Evolutionary conservation across 2,113 vertebrate species (phyloP), one percentile per base, ranked within the genome.

Genomic region (Phalacrocorax brasilianus): DNA sequence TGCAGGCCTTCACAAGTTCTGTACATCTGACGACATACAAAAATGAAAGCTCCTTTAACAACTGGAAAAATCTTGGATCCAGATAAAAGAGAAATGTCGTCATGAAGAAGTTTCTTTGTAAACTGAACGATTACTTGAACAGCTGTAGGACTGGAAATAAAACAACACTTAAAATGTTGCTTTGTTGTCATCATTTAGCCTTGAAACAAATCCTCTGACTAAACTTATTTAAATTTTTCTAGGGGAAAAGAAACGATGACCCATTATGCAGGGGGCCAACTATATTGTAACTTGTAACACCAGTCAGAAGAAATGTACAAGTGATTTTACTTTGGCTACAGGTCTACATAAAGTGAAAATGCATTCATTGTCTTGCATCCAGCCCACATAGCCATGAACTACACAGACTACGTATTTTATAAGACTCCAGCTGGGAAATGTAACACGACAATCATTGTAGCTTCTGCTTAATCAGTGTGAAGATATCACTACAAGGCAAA

Each of bases 1-100:
- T 99, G 98, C 28, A 99, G 96, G 40, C 99, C 99, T 97, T 99
- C 99, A 52, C 99, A 99, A 47, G 99, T 99, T 97, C 98, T 98
- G 96, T 99, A 99, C 59, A 99, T 99, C 95, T 99, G 99, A 73
- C 98, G 97, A 89, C 99, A 99, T 8, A 99, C 98, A 67, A 99
- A 99, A 97, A 99, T 97, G 89, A 99, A 99, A 85, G 99, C 99
- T 89, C 99, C 99, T 94, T 98, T 99, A 78, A 99, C 89, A 11
- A 96, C 33, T 26, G 97, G 95, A 33, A 97, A 91, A 58, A 96
- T 42, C 70, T 98, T 97, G 0, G 96, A 97, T 89, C 98, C 98
- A 61, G 97, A 92, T 70, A 98, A 97, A 11, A 93, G 73, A 38
- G 97, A 95, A 95, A 98, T 85, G 40, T 98, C 97, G 10, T 98